A percentile compares a stretch with the other conserved stretches of the same genome.
phyloP scores from a whole-genome alignment of 2,113 vertebrate genomes.

The Macrotis lagotis region DNA sequence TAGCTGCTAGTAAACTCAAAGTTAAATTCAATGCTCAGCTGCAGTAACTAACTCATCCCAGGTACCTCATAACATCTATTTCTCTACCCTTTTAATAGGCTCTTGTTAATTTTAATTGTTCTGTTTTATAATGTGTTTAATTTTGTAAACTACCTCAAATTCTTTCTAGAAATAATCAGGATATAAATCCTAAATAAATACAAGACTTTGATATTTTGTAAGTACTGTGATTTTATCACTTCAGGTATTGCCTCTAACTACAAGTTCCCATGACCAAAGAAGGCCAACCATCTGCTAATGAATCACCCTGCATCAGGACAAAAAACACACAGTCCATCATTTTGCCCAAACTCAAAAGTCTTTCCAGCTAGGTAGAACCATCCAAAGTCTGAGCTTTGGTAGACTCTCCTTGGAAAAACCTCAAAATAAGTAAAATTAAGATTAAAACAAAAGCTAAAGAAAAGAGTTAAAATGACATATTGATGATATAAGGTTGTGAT shows the following conservation, averaged over 20 bases:
- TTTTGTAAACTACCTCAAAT: background rate
- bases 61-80: background rate
- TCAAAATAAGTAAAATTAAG: background rate
- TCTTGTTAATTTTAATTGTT: background rate
- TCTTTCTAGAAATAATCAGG: background rate
- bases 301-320: background rate
- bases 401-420: background rate
- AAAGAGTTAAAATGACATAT: background rate
- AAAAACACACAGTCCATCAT: background rate
- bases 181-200: background rate
- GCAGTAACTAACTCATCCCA: background rate
- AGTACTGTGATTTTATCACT: background rate
- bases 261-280: background rate
- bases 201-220: background rate
- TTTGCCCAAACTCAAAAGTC: background rate
- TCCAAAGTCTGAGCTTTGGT: background rate
- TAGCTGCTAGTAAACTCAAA: background rate
- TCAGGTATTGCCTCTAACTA: background rate
- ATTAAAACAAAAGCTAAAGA: background rate
- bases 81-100: background rate
- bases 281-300: background rate
- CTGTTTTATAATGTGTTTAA: slow-evolving; percentile 1
- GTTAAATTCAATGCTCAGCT: background rate
- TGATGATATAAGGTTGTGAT: background rate
- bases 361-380: background rate